Base-by-base conservation (phyloP, 1,140 invertebrate species). In the Andrena cerasifolii region DNA sequence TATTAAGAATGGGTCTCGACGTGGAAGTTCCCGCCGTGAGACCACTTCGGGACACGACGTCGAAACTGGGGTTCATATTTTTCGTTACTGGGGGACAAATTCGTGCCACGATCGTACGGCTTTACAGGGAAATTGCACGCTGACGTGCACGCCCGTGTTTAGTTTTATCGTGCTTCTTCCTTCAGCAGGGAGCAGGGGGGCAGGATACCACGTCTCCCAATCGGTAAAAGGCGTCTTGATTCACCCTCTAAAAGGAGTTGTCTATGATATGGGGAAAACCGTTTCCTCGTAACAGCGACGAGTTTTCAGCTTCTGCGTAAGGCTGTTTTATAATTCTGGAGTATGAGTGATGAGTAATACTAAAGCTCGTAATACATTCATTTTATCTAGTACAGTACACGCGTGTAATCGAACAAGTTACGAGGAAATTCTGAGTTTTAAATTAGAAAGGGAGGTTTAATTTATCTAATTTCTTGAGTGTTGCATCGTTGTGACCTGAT, bases 41-140 rank as follows among this genome's bases (percentile, higher is more conserved):
- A 16, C n/a, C 14, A 6, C 1, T 5, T 31, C 16, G 26, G 12
- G 36, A 40, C 36, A 10, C 36, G 36, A 40, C 36, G 36, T 40
- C 36, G 36, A 40, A 40, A 40, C 36, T 40, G 18, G 7, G n/a
- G 7, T 49, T 6, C n/a, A 28, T 68, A 56, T 54, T 68, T 67
- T 76, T 76, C 8, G n/a, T 28, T 31, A 6, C 47, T 45, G 26
- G 36, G 36, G 14, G n/a, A 26, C 45, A 75, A 61, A 59, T 43
- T 40, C 43, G 40, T 16, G 56, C 5, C 43, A 36, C 40, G 43
- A 51, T 62, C 45, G 43, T 45, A n/a, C n/a, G 28, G 8, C 28
- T 51, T 26, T 7, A 43, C 53, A 18, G 3, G 59, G 31, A 73
- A 53, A 63, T 74, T 21, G 49, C 33, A 43, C 21, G 24, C 4